phyloP scores from a whole-genome alignment of 2,113 vertebrate species.

The Dicentrarchus labrax region DNA sequence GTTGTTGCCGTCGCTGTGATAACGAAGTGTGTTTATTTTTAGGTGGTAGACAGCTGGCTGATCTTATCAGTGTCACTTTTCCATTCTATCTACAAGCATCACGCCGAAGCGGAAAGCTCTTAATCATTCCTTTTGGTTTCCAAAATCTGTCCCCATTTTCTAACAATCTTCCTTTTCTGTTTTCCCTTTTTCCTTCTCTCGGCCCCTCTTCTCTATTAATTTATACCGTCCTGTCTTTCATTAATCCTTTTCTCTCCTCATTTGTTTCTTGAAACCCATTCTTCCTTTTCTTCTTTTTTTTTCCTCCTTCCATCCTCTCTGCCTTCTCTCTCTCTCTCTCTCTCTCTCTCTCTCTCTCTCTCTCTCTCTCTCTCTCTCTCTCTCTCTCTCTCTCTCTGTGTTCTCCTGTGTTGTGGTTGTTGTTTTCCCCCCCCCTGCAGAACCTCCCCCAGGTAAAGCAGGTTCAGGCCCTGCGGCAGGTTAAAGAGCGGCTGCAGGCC shows the following conservation, averaged over 20 bases:
- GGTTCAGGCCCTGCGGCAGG: slow-evolving; percentile 94
- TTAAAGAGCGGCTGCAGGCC: slow-evolving; percentile 96
- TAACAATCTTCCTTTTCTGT: slow-evolving; percentile 76
- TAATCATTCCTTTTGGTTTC: slow-evolving; percentile 64
- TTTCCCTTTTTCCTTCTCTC: slow-evolving; percentile 48
- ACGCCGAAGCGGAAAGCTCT: slow-evolving; percentile 35
- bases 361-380: too few relatives aligned
- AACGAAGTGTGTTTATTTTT: slow-evolving; percentile 58
- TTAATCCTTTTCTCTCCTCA: slow-evolving; percentile 44
- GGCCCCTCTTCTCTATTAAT: slow-evolving; percentile 48
- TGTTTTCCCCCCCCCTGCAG: slow-evolving; percentile 86
- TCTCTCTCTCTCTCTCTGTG: background rate
- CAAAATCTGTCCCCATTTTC: slow-evolving; percentile 76
- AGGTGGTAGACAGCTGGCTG: slow-evolving; percentile 47
- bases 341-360: too few relatives aligned
- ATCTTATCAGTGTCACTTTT: slow-evolving; percentile 58
- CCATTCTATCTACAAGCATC: slow-evolving; percentile 54
- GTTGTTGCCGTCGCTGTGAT: slow-evolving; percentile 30
- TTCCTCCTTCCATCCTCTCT: background rate
- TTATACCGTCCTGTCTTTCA: slow-evolving; percentile 55
- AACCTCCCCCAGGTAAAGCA: slow-evolving; percentile 97
- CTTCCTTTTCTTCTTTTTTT: slow-evolving; percentile 17
- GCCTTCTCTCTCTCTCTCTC: background rate
- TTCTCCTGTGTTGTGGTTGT: slow-evolving; percentile 59
- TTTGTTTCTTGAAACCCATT: slow-evolving; percentile 34